A percentile compares a stretch with the other conserved stretches of the same genome.
Conservation (phyloP, 1,140 invertebrate genomes). For the Drosophila paulistorum region DNA sequence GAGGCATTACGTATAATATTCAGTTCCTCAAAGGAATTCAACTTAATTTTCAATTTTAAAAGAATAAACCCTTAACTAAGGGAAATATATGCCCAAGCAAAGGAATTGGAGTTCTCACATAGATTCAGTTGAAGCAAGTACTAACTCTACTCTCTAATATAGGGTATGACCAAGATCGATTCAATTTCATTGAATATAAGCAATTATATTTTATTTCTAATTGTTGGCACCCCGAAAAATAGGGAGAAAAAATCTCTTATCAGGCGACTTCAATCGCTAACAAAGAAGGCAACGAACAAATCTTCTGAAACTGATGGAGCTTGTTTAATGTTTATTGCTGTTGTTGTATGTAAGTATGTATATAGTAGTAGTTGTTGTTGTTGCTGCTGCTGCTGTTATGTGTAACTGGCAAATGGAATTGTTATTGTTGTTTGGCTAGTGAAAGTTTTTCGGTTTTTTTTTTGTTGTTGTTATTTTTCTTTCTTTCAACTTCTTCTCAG, state of each 20-base stretch:
- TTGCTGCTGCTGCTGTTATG: slow-evolving; percentile 54
- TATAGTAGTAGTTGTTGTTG: slow-evolving; percentile 16
- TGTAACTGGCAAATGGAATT: slow-evolving; percentile 73
- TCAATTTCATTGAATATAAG: neutral
- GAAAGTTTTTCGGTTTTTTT: slow-evolving; percentile 65
- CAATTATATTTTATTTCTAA: slow-evolving; percentile 49
- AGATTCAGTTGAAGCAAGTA: too few species aligned
- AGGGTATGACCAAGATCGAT: neutral
- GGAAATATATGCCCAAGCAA: too few species aligned
- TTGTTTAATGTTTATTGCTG: slow-evolving; percentile 49
- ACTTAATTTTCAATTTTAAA: too few species aligned
- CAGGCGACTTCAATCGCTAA: slow-evolving; percentile 51
- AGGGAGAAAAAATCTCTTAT: slow-evolving; percentile 53
- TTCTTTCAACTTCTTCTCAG: slow-evolving; percentile 42
- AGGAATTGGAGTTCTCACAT: too few species aligned
- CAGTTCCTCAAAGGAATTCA: too few species aligned
- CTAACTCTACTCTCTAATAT: slow-evolving; percentile 10
- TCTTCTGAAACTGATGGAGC: slow-evolving; percentile 52
- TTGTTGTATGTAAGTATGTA: slow-evolving; percentile 6
- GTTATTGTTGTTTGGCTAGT: slow-evolving; percentile 69
- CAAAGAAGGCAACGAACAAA: slow-evolving; percentile 62
- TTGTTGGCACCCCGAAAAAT: slow-evolving; percentile 56
- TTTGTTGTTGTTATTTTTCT: slow-evolving; percentile 36
- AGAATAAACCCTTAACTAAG: too few species aligned
- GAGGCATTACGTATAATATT: too few species aligned